phyloP scores from a whole-genome alignment of 1,140 invertebrate genomes.

The Drosophila parabipectinata region DNA sequence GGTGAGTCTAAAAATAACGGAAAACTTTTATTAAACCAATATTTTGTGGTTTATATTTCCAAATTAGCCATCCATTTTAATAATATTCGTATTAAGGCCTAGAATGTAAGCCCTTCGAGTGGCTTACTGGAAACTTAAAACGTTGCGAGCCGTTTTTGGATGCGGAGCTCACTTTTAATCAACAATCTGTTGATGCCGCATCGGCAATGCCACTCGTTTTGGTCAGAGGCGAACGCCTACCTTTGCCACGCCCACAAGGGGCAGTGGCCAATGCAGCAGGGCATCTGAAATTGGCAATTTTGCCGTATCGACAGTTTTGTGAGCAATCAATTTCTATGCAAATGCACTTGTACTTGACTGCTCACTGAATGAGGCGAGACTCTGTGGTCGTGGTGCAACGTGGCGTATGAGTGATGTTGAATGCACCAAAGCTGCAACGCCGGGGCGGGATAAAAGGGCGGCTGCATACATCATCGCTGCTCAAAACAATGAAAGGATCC shows the following conservation, averaged over 20 bases:
- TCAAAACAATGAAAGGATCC: conserved; percentile 19
- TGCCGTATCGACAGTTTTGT: conserved; percentile 76
- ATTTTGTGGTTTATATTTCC: too few relatives aligned
- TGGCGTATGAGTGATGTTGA: conserved; percentile 65
- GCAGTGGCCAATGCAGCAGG: conserved; percentile 32
- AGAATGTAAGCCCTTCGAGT: not conserved
- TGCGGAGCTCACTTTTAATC: conserved; percentile 70
- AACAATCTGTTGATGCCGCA: conserved; percentile 77
- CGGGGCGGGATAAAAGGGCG: conserved; percentile 27
- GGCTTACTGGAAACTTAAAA: conserved; percentile 35
- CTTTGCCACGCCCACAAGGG: conserved; percentile 31
- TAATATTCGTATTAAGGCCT: not conserved
- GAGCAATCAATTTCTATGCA: conserved; percentile 82
- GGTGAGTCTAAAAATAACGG: too few relatives aligned
- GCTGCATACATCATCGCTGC: conserved; percentile 47
- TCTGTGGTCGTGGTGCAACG: conserved; percentile 34
- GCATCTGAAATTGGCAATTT: conserved; percentile 73
- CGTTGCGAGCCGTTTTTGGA: conserved; percentile 42
- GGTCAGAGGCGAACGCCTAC: conserved; percentile 13
- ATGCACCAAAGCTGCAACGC: conserved; percentile 18
- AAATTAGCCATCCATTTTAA: not conserved
- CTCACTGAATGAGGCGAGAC: conserved; percentile 73
- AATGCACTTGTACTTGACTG: conserved; percentile 82
- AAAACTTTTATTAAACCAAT: too few relatives aligned
- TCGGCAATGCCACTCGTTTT: not conserved